These are phyloP conservation scores for Andrena dorsata DNA, from an alignment of 2,888 invertebrate species.

Conservation along the genomic window DNA sequence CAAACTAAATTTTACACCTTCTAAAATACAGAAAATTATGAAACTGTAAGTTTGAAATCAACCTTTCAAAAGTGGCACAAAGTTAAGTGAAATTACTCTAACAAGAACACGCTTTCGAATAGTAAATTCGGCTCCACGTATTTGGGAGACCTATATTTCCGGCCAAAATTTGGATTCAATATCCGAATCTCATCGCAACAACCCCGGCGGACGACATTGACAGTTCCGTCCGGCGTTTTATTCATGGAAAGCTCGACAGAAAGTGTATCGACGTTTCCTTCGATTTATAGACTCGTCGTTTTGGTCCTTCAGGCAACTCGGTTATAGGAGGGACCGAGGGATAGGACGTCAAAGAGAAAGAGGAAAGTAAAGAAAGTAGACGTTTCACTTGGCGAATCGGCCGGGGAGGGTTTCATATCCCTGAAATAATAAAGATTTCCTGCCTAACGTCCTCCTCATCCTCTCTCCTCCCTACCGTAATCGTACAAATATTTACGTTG, in stretches of 20 bases:
- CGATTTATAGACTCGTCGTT: constrained; percentile 42
- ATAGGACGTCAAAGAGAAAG: constrained; percentile 22
- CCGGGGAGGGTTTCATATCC: constrained; percentile 44
- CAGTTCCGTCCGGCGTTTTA: constrained; percentile 20
- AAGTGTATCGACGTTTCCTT: constrained; percentile 34
- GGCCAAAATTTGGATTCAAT: neutral
- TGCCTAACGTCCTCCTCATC: constrained; percentile 8
- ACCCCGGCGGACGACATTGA: neutral
- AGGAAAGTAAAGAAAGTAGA: constrained; percentile 19
- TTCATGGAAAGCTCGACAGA: constrained; percentile 21
- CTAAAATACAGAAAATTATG: neutral
- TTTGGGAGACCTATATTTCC: neutral
- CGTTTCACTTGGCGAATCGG: constrained; percentile 27
- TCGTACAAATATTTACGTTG: constrained; percentile 69
- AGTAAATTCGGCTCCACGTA: neutral
- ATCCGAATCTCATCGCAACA: neutral
- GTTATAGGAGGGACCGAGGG: constrained; percentile 43
- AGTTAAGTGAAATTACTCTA: constrained; percentile 2
- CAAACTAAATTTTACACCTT: neutral
- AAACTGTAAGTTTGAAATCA: constrained; percentile 8
- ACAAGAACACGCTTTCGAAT: neutral
- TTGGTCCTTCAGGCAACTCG: constrained; percentile 34
- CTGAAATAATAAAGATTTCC: constrained; percentile 66
- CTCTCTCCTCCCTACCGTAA: constrained; percentile 13
- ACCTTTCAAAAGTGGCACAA: neutral